Evolutionary conservation across 2,113 vertebrate species (phyloP).

Genomic region (Rostratula benghalensis): DNA sequence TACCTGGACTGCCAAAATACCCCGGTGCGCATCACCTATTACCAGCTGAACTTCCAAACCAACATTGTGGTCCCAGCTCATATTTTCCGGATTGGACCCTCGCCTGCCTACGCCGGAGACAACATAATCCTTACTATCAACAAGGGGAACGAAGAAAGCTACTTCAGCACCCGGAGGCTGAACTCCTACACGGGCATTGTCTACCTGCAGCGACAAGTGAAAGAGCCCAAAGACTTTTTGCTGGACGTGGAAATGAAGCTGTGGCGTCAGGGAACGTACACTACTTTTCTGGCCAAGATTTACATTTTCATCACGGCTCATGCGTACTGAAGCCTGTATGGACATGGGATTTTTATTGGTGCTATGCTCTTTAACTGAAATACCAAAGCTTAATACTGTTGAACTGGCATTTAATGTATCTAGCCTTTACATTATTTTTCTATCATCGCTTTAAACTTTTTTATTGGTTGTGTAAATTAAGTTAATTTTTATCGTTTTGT

Average conservation of each 20-base stretch:
- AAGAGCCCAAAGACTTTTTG: conserved; percentile 86
- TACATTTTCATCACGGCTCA: conserved; percentile 90
- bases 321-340: conserved; percentile 65
- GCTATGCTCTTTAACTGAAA: conserved; percentile 67
- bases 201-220: conserved; percentile 84
- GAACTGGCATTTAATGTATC: conserved; percentile 56
- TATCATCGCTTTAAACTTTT: conserved; percentile 6
- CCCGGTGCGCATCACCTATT: conserved; percentile 86
- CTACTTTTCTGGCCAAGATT: conserved; percentile 89
- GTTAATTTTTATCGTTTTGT: conserved; percentile 56
- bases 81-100: conserved; percentile 92
- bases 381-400: conserved; percentile 48
- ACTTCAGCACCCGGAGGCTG: conserved; percentile 87
- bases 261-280: conserved; percentile 87
- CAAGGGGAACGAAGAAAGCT: conserved; percentile 87
- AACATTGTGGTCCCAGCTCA: conserved; percentile 87
- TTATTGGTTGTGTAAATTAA: conserved; percentile 68
- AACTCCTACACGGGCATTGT: conserved; percentile 89
- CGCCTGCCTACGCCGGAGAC: conserved; percentile 87
- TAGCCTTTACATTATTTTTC: conserved; percentile 64
- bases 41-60: conserved; percentile 91
- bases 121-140: conserved; percentile 85
- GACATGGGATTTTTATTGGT: conserved; percentile 59
- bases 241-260: conserved; percentile 96
- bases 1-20: conserved; percentile 86